Base-by-base conservation (phyloP, 2,113 vertebrate genomes). In the Pyrgilauda ruficollis region DNA sequence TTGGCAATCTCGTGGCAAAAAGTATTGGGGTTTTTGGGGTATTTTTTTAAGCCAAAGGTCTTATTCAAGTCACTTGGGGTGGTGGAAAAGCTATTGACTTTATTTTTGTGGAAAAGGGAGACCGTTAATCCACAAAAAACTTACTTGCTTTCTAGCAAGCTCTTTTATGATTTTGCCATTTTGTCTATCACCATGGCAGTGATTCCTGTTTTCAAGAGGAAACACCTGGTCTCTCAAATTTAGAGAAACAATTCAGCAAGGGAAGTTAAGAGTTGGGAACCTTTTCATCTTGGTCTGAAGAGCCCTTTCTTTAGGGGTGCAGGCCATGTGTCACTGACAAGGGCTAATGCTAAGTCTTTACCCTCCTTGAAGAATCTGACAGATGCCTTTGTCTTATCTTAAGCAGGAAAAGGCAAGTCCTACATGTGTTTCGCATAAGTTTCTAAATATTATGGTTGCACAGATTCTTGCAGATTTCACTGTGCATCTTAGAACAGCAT, bases 1-100 rank as follows among this genome's bases (percentile, higher is more conserved):
- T 24, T 49, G 9, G 7, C 7, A 59, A 9, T 85, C 33, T 67
- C 27, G 20, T 5, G 16, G 10, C 6, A 44, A 44, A 84, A 90
- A 56, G 9, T 22, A 4, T 16, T 55, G 5, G 1, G 1, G 0
- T 33, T 63, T 22, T 3, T 2, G 15, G 26, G 8, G 0, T 19
- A 5, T 22, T 15, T 74, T 18, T 89, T 78, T 8, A 23, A 9
- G 2, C 4, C 7, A 9, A 2, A 63, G 15, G 10, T 56, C 12
- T 53, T 55, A 28, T 7, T 82, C 13, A 78, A 6, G 21, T 75
- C 14, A 52, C 8, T 13, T 37, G 16, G 26, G 5, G 8, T 3
- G 3, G 13, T 53, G 19, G 18, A 46, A 30, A 81, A 68, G 6
- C 18, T 43, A 1, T 35, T 22, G 62, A 13, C 37, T 52, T 39